These are phyloP conservation scores for Phania funesta DNA, from an alignment of 2,888 invertebrate genomes.

Conservation along the genomic window DNA sequence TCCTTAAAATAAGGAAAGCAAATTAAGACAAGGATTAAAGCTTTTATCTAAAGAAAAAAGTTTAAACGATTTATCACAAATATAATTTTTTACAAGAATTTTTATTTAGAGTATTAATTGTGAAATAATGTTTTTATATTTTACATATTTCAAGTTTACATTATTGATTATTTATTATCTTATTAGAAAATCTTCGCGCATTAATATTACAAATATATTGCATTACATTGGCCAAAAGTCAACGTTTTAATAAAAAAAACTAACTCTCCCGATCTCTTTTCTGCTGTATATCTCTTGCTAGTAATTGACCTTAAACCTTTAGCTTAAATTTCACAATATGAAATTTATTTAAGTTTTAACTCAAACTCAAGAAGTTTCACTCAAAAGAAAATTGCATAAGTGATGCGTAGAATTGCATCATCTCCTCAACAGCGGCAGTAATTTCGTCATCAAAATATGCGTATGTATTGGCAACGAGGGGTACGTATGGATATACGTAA, in stretches of 20 bases:
- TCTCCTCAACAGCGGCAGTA: neutral
- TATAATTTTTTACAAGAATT: too few species aligned
- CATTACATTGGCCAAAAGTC: constrained; percentile 11
- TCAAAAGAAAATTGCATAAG: constrained; percentile 27
- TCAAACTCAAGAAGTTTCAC: constrained; percentile 44
- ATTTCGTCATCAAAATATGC: constrained; percentile 49
- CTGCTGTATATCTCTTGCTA: too few species aligned
- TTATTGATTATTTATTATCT: too few species aligned
- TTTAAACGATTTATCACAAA: too few species aligned
- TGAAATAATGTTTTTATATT: too few species aligned
- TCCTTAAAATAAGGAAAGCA: too few species aligned
- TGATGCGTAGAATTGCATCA: constrained; percentile 60
- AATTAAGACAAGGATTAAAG: too few species aligned
- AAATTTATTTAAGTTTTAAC: neutral
- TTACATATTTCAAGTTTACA: too few species aligned
- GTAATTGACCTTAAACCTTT: constrained; percentile 58
- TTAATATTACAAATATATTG: too few species aligned
- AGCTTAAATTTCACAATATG: neutral
- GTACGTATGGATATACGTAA: neutral
- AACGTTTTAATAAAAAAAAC: constrained; percentile 6
- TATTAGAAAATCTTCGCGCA: too few species aligned
- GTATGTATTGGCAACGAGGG: constrained; percentile 9
- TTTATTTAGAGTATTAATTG: too few species aligned
- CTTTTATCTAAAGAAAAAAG: too few species aligned
- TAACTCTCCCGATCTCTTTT: neutral